Evolutionary conservation across 2,113 vertebrate species (phyloP).

Genomic region (Sapayoa aenigma): DNA sequence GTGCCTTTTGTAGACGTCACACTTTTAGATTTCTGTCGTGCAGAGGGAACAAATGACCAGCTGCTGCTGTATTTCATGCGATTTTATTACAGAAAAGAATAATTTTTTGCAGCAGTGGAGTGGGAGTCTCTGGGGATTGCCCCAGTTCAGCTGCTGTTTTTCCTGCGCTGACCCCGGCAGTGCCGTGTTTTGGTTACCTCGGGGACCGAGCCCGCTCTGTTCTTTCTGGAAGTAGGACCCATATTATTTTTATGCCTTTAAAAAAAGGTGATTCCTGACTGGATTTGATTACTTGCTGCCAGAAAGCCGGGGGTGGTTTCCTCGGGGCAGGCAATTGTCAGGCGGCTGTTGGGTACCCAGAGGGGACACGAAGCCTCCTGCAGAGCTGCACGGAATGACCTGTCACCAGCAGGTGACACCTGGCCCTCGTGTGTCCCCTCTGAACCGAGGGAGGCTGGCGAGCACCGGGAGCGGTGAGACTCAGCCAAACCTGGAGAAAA

Average conservation of each 20-base stretch:
- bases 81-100: background rate
- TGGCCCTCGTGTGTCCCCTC: background rate
- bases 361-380: background rate
- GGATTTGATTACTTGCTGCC: background rate
- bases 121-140: background rate
- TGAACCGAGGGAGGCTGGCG: background rate
- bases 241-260: background rate
- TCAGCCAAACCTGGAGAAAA: background rate
- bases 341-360: background rate
- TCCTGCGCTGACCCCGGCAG: background rate
- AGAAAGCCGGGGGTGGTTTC: background rate
- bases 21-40: background rate
- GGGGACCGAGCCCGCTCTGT: background rate
- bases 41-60: background rate
- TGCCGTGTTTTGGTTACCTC: background rate
- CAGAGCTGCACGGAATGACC: background rate
- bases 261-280: background rate
- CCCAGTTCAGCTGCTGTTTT: background rate
- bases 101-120: background rate
- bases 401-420: background rate
- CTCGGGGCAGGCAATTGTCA: background rate
- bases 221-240: background rate
- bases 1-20: fast-evolving
- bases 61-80: background rate
- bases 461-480: background rate